Conservation (phyloP, 2,888 invertebrate genomes). For the Hypomecis punctinalis region DNA sequence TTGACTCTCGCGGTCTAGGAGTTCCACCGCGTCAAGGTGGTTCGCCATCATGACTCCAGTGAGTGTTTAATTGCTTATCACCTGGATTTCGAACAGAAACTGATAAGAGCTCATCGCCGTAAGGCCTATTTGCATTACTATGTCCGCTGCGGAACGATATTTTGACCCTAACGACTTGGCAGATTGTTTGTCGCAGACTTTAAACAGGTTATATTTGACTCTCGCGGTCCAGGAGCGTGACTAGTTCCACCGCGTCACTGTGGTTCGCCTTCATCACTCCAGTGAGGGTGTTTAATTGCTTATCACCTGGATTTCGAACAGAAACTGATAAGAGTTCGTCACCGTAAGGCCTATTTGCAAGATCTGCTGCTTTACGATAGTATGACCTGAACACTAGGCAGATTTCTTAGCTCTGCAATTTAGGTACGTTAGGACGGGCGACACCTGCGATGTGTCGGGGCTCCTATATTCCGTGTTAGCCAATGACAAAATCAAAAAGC, state of each 20-base stretch:
- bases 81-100: constrained; percentile 72
- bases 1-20: constrained; percentile 99
- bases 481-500: too few species aligned
- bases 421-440: too few species aligned
- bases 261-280: constrained; percentile 95
- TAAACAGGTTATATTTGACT: constrained; percentile 94
- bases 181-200: constrained; percentile 88
- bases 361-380: too few species aligned
- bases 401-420: too few species aligned
- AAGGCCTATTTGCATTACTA: too few species aligned
- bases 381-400: too few species aligned
- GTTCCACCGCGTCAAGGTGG: constrained; percentile 96
- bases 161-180: too few species aligned
- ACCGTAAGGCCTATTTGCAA: too few species aligned
- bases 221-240: constrained; percentile 99
- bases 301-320: constrained; percentile 88
- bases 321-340: not conserved
- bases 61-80: constrained; percentile 96
- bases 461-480: too few species aligned
- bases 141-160: too few species aligned
- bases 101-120: not conserved
- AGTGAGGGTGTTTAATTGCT: constrained; percentile 92
- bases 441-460: too few species aligned
- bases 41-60: constrained; percentile 95
- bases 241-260: constrained; percentile 96